Evolutionary conservation across 2,888 invertebrate genomes (phyloP), one percentile per base, ranked within the genome.

Genomic region (Abrostola triplasia): DNA sequence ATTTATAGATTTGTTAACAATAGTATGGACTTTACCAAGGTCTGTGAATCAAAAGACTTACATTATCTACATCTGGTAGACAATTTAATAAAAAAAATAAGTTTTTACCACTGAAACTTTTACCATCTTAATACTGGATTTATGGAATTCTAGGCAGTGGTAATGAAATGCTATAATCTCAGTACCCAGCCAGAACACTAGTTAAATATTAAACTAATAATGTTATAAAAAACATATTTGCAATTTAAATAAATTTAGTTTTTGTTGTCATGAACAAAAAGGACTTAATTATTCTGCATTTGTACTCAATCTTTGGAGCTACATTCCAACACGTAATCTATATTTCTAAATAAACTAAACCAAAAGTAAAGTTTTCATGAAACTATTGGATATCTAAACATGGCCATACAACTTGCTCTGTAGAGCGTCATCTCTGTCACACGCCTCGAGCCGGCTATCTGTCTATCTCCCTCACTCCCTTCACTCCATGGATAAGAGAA

Each of bases 401-500:
- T 80, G 79, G 80, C 78, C 76, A 80, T 80, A 82, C 80, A 86
- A 86, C 81, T 88, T 75, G 82, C 84, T 84, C 84, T 84, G 83
- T 90, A 90, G 87, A 85, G 87, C 87, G 83, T 82, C 72, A 66
- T 93, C 94, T 88, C 92, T 76, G 81, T 93, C 88, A 55, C 80
- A 68, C 88, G 42, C 70, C 70, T 54, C 38, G 49, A 57, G 38
- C 54, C 65, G 69, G 62, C 64, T 64, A 82, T 89, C 82, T 80
- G 71, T 64, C 87, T 74, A 74, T 93, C 92, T 76, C 87, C 77
- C 77, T 94, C 89, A 61, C 91, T 91, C 93, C 93, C 92, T 94
- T 94, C 94, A 94, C 94, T 94, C 84, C 82, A 90, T 87, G 87
- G 89, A 81, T 86, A 93, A 93, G 94, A 94, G 94, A 94, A 94